Evolutionary conservation across 2,888 invertebrate genomes (phyloP).

Genomic region (Sinopyrophorus schimmeli): DNA sequence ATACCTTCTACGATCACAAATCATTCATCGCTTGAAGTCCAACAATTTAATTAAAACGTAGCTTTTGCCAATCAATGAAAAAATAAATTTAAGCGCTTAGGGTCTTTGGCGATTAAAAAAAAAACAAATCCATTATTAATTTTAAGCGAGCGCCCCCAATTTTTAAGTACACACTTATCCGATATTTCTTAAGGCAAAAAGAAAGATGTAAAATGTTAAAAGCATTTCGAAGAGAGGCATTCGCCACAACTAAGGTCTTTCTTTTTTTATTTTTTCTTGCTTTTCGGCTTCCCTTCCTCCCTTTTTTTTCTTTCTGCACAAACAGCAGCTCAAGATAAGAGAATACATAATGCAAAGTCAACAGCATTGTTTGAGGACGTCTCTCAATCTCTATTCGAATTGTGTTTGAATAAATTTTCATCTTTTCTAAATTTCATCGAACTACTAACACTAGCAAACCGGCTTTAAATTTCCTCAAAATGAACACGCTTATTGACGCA

Average conservation of each 20-base stretch:
- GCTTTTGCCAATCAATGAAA: too few species aligned
- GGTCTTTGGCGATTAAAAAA: too few species aligned
- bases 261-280: too few species aligned
- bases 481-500: not conserved
- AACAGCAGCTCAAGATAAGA: constrained; percentile 28
- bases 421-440: constrained; percentile 24
- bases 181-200: too few species aligned
- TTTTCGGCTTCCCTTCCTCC: constrained; percentile 16
- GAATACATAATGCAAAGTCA: constrained; percentile 39
- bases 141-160: too few species aligned
- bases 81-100: too few species aligned
- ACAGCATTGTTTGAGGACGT: constrained; percentile 38
- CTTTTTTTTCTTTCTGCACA: constrained; percentile 16
- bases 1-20: too few species aligned
- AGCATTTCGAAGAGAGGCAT: constrained; percentile 23
- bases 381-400: constrained; percentile 33
- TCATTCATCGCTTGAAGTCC: too few species aligned
- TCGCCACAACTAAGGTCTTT: constrained; percentile 17
- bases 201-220: constrained; percentile 28
- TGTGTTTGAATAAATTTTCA: constrained; percentile 33
- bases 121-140: too few species aligned
- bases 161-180: too few species aligned
- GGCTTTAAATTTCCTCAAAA: constrained; percentile 2
- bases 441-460: constrained; percentile 11
- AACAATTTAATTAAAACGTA: too few species aligned